phyloP scores from a whole-genome alignment of 2,888 invertebrate genomes.

The Drosophila nigricruria region DNA sequence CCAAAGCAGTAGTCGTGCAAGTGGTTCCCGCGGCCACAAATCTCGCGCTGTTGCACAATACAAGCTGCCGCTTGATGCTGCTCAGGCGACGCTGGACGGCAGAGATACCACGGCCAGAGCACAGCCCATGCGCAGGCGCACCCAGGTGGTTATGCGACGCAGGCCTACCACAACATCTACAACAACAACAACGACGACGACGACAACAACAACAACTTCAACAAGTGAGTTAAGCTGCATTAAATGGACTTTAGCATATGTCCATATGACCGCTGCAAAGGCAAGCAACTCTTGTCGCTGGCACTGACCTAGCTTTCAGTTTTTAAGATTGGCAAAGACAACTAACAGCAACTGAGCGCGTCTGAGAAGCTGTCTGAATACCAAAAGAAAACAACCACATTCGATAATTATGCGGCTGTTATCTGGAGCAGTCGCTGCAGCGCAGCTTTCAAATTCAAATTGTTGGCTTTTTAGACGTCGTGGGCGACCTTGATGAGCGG shows the following conservation, averaged over 20 bases:
- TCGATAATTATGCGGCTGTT: conserved; percentile 58
- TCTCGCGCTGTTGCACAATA: conserved; percentile 73
- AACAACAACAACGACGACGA: conserved; percentile 46
- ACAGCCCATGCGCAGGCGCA: conserved; percentile 59
- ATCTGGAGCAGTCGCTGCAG: conserved; percentile 62
- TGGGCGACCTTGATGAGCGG: conserved; percentile 43
- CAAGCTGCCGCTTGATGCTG: conserved; percentile 57
- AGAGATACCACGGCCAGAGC: conserved; percentile 16
- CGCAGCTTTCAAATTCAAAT: conserved; percentile 65
- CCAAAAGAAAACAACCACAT: conserved; percentile 33
- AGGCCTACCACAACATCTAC: conserved; percentile 51
- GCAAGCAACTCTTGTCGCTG: conserved; percentile 55
- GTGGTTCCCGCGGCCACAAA: conserved; percentile 51
- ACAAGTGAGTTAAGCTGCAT: conserved; percentile 63
- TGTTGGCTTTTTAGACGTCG: conserved; percentile 29
- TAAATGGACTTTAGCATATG: conserved; percentile 33
- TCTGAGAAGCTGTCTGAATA: conserved; percentile 45
- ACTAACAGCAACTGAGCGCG: conserved; percentile 13
- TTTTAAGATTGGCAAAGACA: conserved; percentile 55
- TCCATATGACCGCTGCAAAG: conserved; percentile 54
- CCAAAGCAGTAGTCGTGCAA: conserved; percentile 27
- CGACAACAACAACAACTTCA: conserved; percentile 62
- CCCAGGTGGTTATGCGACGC: conserved; percentile 61
- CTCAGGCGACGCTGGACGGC: conserved; percentile 16
- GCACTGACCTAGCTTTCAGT: conserved; percentile 75